Evolutionary conservation across 1,140 invertebrate species (phyloP).

Genomic region (Phymorhynchus buccinoides): DNA sequence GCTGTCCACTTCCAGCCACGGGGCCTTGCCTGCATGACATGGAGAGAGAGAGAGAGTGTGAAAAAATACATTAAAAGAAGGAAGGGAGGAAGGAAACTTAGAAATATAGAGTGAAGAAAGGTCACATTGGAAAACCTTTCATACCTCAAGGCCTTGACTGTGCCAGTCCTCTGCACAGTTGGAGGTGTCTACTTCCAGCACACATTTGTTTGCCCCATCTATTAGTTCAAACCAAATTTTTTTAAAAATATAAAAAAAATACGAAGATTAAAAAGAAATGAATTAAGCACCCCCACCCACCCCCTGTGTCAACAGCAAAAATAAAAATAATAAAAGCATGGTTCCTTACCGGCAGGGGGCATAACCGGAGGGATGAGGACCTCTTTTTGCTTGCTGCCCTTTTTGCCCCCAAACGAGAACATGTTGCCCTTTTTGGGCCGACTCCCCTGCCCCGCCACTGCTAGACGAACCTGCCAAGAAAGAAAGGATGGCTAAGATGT

Average conservation of each 20-base stretch:
- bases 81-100: too few species aligned
- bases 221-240: too few species aligned
- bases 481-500: not conserved
- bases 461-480: not conserved
- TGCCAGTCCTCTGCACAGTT: constrained; percentile 65
- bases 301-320: too few species aligned
- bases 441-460: not conserved
- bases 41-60: not conserved
- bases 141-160: too few species aligned
- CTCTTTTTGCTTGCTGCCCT: not conserved
- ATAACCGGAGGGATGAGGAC: constrained; percentile 13
- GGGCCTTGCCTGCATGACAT: constrained; percentile 64
- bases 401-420: not conserved
- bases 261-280: too few species aligned
- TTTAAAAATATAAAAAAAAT: too few species aligned
- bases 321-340: not conserved
- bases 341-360: constrained; percentile 31
- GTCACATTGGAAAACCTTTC: too few species aligned
- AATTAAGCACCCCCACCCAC: too few species aligned
- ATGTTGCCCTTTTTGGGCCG: not conserved
- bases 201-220: too few species aligned
- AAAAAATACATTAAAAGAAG: not conserved
- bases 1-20: constrained; percentile 64
- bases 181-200: too few species aligned
- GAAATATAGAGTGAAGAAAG: too few species aligned